phyloP scores from a whole-genome alignment of 2,888 invertebrate genomes.

The Papilio protenor region DNA sequence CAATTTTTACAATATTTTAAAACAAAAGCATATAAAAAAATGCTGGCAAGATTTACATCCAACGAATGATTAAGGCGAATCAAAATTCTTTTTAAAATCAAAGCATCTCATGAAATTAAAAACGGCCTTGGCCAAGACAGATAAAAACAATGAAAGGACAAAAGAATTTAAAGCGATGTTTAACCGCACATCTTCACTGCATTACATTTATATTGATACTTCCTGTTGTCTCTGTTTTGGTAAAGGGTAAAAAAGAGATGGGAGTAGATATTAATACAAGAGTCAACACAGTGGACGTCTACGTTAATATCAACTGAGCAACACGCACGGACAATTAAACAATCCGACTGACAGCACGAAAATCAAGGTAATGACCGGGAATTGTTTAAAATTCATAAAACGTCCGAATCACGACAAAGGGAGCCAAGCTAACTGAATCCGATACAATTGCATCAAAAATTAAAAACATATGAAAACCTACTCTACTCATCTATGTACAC shows the following conservation, averaged over 20 bases:
- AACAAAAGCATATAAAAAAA: neutral
- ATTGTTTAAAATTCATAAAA: constrained; percentile 38
- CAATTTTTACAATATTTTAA: neutral
- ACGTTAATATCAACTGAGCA: neutral
- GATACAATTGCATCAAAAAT: neutral
- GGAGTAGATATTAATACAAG: neutral
- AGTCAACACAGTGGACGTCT: neutral
- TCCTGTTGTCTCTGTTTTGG: neutral
- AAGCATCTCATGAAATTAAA: constrained; percentile 25
- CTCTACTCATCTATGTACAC: no score
- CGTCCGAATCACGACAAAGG: constrained; percentile 30
- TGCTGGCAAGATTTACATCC: neutral
- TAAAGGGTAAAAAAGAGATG: neutral
- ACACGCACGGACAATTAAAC: constrained; percentile 31
- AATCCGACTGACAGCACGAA: constrained; percentile 36
- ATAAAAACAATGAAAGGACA: constrained; percentile 36
- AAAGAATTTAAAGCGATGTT: constrained; percentile 34
- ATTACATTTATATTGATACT: neutral
- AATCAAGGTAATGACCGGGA: constrained; percentile 32
- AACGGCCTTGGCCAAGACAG: constrained; percentile 30
- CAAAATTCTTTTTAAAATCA: constrained; percentile 33
- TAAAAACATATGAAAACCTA: no score
- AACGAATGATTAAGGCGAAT: neutral
- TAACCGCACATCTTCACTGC: neutral
- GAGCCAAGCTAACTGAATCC: constrained; percentile 14